Evolutionary conservation across 2,113 vertebrate genomes (phyloP), one percentile per base, ranked within the genome.

Genomic region (Tautogolabrus adspersus): DNA sequence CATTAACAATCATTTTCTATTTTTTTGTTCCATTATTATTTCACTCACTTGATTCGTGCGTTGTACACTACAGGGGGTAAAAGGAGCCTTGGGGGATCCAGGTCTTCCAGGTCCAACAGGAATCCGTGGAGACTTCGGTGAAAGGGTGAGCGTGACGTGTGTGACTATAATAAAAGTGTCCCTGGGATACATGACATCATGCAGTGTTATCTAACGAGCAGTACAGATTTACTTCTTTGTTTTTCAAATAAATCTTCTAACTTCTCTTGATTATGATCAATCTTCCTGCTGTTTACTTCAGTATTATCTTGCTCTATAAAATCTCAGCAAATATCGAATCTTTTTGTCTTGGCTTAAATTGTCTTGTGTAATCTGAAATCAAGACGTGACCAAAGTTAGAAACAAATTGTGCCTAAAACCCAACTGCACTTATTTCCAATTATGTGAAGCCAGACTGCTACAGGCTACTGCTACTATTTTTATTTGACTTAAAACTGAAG

Each of bases 31-130:
- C 2, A 26, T 65, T 59, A 76, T 38, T 10, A 7, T 51, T 44
- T 30, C 66, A 54, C 42, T 71, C 55, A 70, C 26, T 52, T 30
- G 30, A 3, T 71, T 12, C 44, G 44, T 65, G 22, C 42, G 34
- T 51, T 9, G 51, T 84, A 42, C 86, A 22, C 34, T 46, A 34
- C 87, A 99, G 98, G 97, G 98, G 38, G 88, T 79, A 42, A 96
- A 95, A 83, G 97, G 98, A 77, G 95, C 89, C 72, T 77, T 95
- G 1, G 98, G 98, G 0, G 97, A 98, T 49, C 94, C 96, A 0
- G 97, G 97, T 38, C 95, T 98, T 69, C 96, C 97, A 0, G 97
- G 97, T 12, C 96, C 98, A 0, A 98, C 98, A 2, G 97, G 97
- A 83, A 92, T 98, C 83, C 95, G 97, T 64, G 98, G 98, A 7